A percentile compares a stretch with the other conserved stretches of the same genome.
phyloP scores from a whole-genome alignment of 2,888 invertebrate genomes.

The Megalurothrips usitatus region DNA sequence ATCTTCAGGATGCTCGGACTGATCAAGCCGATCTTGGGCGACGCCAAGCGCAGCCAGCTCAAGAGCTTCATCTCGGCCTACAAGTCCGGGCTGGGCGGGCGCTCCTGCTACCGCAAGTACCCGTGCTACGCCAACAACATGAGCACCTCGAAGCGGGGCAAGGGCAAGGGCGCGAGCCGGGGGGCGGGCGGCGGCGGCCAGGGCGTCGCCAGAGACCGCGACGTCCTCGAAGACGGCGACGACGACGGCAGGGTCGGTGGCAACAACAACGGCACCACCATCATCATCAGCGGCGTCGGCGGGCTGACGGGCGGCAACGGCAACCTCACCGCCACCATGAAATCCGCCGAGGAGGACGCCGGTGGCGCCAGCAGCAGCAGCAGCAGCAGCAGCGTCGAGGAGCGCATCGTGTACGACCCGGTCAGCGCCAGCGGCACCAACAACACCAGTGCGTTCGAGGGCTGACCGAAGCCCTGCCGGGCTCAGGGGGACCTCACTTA shows the following conservation, averaged over 20 bases:
- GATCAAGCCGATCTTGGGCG: slow-evolving; percentile 6
- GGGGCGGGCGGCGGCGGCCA: neutral
- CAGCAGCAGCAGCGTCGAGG: slow-evolving; percentile 13
- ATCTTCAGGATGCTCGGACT: neutral
- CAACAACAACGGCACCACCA: no score
- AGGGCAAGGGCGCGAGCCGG: neutral
- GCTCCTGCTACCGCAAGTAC: slow-evolving; percentile 14
- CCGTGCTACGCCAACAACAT: slow-evolving; percentile 19
- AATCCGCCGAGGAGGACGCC: neutral
- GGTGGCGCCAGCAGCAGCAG: neutral
- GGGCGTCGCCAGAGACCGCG: neutral
- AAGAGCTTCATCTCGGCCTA: slow-evolving; percentile 7
- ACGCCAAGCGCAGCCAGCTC: neutral
- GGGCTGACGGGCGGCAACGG: neutral
- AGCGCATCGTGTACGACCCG: slow-evolving; percentile 12
- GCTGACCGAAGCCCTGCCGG: no score
- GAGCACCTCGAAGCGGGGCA: neutral
- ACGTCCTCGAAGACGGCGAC: neutral
- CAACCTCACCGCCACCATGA: neutral
- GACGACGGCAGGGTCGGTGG: neutral
- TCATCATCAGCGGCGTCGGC: no score
- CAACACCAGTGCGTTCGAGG: neutral
- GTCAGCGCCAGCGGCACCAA: neutral
- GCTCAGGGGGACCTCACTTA: no score
- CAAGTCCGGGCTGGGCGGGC: slow-evolving; percentile 8